A percentile compares a stretch with the other conserved stretches of the same genome.
These are phyloP conservation scores for Falco columbarius DNA, from an alignment of 2,797 vertebrate species.

Conservation along the genomic window DNA sequence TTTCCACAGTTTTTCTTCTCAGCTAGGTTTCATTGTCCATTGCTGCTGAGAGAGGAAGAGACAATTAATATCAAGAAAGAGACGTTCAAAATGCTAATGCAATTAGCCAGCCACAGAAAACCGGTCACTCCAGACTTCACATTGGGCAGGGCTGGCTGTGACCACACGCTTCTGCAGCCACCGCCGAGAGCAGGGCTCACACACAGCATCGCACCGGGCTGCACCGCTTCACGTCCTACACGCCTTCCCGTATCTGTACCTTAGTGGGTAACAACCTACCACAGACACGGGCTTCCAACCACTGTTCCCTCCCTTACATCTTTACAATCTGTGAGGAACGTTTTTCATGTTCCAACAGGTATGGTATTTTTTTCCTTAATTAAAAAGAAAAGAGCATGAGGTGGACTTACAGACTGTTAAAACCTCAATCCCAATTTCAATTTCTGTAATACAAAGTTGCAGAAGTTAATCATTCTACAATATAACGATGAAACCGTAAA, in stretches of 20 bases:
- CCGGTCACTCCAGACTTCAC: not conserved
- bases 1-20: not conserved
- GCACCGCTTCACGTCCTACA: not conserved
- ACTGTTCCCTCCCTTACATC: not conserved
- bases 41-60: not conserved
- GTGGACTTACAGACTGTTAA: not conserved
- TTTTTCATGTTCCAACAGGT: not conserved
- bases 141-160: not conserved
- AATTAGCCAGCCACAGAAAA: too few relatives aligned
- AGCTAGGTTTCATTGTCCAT: not conserved
- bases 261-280: not conserved
- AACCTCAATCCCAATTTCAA: not conserved
- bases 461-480: not conserved
- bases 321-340: not conserved
- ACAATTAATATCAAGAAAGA: not conserved
- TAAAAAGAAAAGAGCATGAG: not conserved
- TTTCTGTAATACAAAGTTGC: not conserved
- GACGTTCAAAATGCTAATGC: not conserved
- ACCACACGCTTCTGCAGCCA: not conserved
- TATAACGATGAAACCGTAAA: not conserved
- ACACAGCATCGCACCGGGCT: accelerated
- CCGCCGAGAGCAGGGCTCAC: not conserved
- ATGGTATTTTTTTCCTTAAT: not conserved
- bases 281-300: not conserved
- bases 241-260: accelerated